Evolutionary conservation across 64 coral and sea anemone species (phyloP), one percentile per base, ranked within the genome.

Genomic region (Stichodactyla helianthus): DNA sequence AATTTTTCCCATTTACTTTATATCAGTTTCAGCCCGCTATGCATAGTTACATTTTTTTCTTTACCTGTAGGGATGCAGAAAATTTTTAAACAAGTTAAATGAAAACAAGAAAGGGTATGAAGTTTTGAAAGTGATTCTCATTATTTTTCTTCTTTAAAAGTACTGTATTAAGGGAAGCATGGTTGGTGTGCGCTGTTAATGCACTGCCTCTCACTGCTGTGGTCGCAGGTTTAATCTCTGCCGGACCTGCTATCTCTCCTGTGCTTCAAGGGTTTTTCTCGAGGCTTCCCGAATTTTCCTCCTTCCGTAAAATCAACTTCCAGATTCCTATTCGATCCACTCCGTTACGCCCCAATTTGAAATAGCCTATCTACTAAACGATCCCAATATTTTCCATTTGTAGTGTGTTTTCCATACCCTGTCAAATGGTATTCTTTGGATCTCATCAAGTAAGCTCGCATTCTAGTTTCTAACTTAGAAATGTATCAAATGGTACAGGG

Each of bases 61-160:
- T 60, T 60, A 4, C 14, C 79, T 57, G 0, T 44, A 84, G 83
- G 83, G 83, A 35, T 84, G 83, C 27, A 58, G 83, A 63, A 84
- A 54, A 7, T 84, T 84, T 27, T 84, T 84, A 63, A 84, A 84
- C 59, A 58, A 60, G 55, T 9, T 62, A 59, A 84, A 84, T 63
- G 31, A 58, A 4, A 84, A 27, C 6, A 84, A 50, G 61, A 58
- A 84, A 59, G 17, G 55, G 79, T 74, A 74, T 28, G 26, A 58
- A 44, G 1, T 44, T 44, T 44, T 44, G 35, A 44, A 44, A 44
- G 1, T 8, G 62, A n/a, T 81, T 81, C 8, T 50, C 14, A 20
- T 53, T 54, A 10, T 12, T 16, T 0, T 82, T 19, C 4, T 2
- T 44, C 54, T 53, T 53, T 44, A 50, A 14, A 9, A 23, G 35